Evolutionary conservation across 2,888 invertebrate genomes (phyloP).

Genomic region (Spodoptera picta): DNA sequence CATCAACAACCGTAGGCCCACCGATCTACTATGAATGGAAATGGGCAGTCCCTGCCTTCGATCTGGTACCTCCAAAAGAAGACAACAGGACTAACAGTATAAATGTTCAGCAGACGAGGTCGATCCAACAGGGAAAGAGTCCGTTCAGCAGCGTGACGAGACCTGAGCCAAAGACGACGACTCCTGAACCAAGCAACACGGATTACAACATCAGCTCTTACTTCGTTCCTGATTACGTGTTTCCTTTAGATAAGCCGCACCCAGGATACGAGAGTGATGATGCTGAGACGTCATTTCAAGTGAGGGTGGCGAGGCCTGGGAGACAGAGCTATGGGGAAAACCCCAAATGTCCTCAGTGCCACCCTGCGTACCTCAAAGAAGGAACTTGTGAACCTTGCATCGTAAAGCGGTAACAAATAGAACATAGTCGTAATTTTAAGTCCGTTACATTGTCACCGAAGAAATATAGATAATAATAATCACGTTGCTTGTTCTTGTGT

Average conservation of each 20-base stretch:
- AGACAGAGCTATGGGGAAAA: conserved; percentile 88
- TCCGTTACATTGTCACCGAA: conserved; percentile 44
- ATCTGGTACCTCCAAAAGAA: conserved; percentile 86
- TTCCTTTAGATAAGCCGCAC: conserved; percentile 89
- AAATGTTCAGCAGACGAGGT: conserved; percentile 61
- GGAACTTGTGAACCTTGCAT: conserved; percentile 91
- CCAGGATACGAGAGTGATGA: conserved; percentile 88
- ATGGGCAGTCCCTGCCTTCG: conserved; percentile 90
- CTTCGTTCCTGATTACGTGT: conserved; percentile 89
- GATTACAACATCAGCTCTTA: conserved; percentile 89
- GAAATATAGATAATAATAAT: conserved; percentile 37
- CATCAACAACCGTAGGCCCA: conserved; percentile 89
- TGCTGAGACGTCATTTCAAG: conserved; percentile 89
- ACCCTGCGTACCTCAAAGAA: conserved; percentile 89
- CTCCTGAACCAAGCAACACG: conserved; percentile 73
- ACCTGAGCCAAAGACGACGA: conserved; percentile 67
- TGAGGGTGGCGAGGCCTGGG: conserved; percentile 84
- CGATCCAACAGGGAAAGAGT: conserved; percentile 64
- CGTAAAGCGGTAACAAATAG: conserved; percentile 80
- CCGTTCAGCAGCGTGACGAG: conserved; percentile 76
- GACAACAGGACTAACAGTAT: conserved; percentile 74
- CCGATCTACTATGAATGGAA: conserved; percentile 91
- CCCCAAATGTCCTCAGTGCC: conserved; percentile 90
- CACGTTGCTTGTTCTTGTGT: conserved; percentile 33
- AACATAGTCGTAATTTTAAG: conserved; percentile 29